Conservation (phyloP, 2,888 invertebrate genomes). For the Spilarctia lutea region DNA sequence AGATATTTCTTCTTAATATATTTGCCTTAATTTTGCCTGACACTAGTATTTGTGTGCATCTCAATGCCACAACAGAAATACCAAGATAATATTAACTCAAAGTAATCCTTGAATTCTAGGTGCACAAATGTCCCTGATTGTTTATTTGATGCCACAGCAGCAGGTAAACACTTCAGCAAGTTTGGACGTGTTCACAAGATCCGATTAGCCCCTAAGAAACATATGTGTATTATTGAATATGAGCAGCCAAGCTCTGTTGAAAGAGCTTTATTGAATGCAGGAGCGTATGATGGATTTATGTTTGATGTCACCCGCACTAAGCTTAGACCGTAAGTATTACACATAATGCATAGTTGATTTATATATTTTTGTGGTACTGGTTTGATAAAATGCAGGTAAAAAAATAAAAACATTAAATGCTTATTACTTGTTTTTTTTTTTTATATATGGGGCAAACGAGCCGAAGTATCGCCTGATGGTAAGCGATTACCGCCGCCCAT, state of each 20-base stretch:
- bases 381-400: background rate
- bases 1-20: background rate
- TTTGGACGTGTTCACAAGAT: constrained; percentile 91
- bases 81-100: background rate
- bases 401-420: background rate
- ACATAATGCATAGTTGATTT: background rate
- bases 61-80: background rate
- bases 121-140: constrained; percentile 89
- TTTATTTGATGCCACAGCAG: constrained; percentile 86
- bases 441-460: too few relatives aligned
- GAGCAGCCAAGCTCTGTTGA: constrained; percentile 86
- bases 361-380: background rate
- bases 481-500: too few relatives aligned
- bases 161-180: constrained; percentile 89
- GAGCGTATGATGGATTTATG: constrained; percentile 87
- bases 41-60: background rate
- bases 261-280: constrained; percentile 87
- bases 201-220: constrained; percentile 87
- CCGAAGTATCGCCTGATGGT: too few relatives aligned
- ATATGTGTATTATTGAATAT: constrained; percentile 90
- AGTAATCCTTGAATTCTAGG: constrained; percentile 60
- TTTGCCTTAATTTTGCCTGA: background rate
- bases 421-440: too few relatives aligned
- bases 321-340: constrained; percentile 71
- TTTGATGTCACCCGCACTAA: constrained; percentile 87